Percentiles rank a stretch among this genome's conserved stretches.
Conservation (phyloP, 2,888 invertebrate species). For the Linhomoeus sp. region DNA sequence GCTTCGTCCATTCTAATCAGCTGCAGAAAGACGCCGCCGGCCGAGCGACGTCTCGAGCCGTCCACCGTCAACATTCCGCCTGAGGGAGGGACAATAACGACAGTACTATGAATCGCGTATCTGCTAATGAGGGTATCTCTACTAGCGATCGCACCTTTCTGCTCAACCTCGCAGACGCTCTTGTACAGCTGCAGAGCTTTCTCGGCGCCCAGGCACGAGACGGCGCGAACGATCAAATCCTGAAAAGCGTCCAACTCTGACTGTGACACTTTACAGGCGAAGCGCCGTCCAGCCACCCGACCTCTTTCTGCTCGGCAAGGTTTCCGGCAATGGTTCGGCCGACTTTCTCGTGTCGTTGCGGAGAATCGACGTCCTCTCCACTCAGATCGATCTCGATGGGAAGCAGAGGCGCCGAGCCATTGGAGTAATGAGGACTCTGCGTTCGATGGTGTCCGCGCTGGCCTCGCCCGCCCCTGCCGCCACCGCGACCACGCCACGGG, state of each 20-base stretch:
- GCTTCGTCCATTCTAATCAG: constrained; percentile 7
- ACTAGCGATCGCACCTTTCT: too few relatives aligned
- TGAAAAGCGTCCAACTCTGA: not conserved
- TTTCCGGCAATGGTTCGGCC: not conserved
- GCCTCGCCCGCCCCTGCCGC: too few relatives aligned
- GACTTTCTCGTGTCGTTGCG: not conserved
- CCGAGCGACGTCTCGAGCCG: constrained; percentile 15
- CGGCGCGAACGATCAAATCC: not conserved
- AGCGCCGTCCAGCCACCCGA: not conserved
- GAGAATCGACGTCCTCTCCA: too few relatives aligned
- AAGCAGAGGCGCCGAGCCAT: too few relatives aligned
- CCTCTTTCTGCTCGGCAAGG: not conserved
- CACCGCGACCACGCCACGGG: too few relatives aligned
- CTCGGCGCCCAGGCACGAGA: not conserved
- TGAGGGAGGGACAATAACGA: not conserved
- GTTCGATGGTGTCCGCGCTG: too few relatives aligned
- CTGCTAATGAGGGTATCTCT: too few relatives aligned
- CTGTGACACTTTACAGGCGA: not conserved
- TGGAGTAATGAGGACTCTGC: too few relatives aligned
- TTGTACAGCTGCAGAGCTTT: not conserved
- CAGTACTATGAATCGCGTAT: not conserved
- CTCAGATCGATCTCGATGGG: too few relatives aligned
- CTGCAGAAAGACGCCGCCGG: constrained; percentile 22
- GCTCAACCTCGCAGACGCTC: not conserved
- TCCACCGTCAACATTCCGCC: constrained; percentile 8